Evolutionary conservation across 2,113 vertebrate species (phyloP), one percentile per base, ranked within the genome.

Genomic region (Echinops telfairi): DNA sequence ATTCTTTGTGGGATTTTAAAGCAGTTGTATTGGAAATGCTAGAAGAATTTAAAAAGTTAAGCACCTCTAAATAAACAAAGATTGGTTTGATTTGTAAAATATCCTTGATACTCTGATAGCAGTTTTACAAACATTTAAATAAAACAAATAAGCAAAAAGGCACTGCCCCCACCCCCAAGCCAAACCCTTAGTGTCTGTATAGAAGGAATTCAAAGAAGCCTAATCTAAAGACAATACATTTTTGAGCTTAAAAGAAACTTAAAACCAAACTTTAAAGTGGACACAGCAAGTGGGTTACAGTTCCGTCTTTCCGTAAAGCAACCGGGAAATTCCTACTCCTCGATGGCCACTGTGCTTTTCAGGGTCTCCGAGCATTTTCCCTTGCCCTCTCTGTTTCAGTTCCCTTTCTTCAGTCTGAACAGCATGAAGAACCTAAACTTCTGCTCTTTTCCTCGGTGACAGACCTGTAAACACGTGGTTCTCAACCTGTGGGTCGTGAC

Each of bases 161-260:
- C 47, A 53, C 47, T 53, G 47, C 47, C 47, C 12, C 47, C 47
- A 12, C 9, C 8, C 27, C 31, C 20, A 91, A 83, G 3, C 27
- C 31, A 88, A 33, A 62, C 20, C 5, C n/a, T 15, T 2, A n/a
- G 6, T 31, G 25, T 47, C n/a, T 79, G 16, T 3, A 88, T 84
- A 89, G 0, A 53, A 87, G 78, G 89, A 92, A 91, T 66, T 95
- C 38, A 38, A 80, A 85, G 82, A 84, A 85, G 75, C 27, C 19
- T 29, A 83, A 84, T 33, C 40, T 64, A 62, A 89, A 92, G 58
- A 71, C 47, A 70, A 89, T 11, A 6, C 47, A 43, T 83, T 25
- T 92, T 95, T 29, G 78, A 47, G 36, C 83, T 73, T 22, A 83
- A 90, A 93, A 92, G 80, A 94, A 95, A 88, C 19, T 87, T 90